Base-by-base conservation (phyloP, 2,797 vertebrate genomes). In the Picus viridis region DNA sequence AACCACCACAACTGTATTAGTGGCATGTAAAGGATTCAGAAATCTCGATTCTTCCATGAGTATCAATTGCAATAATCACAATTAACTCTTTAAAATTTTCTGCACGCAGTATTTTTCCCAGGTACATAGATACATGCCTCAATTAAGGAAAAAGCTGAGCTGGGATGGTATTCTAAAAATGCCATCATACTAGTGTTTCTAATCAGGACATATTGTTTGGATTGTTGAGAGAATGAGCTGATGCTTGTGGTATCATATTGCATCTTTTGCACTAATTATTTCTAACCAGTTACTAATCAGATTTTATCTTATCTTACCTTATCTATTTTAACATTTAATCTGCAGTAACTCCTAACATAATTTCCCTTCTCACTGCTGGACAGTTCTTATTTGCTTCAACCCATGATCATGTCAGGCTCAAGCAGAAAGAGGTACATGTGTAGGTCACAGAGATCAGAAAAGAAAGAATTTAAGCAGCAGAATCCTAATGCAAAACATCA, bases 391-490 rank as follows among this genome's bases (percentile, higher is more conserved):
- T 90, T 84, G 39, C 58, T 94, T 92, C 39, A 90, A 47, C 45
- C 68, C 2, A 5, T 74, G 81, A 86, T 85, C 73, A 26, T 49
- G 36, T 71, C n/a, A 90, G 72, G 57, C 89, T 92, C 92, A 0
- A 53, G 95, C 92, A 92, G 58, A 61, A 93, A 89, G 57, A 94
- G 41, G 32, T 90, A 94, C 94, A 96, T 47, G 80, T 95, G 87
- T 93, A 95, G 91, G 92, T 95, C 93, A 95, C 79, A 91, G 81
- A 82, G 94, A 96, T 96, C 92, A 95, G 94, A 90, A 92, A 87
- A 63, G 70, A 69, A 90, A 80, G 79, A 93, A 85, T 94, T 94
- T 83, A 89, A 43, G 75, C 73, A 94, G 87, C 13, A 92, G 90
- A 89, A 92, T 39, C 69, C 85, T 73, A 16, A 88, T 84, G 67